Conservation (phyloP, 2,888 invertebrate genomes). For the Gnatocerus cornutus region DNA sequence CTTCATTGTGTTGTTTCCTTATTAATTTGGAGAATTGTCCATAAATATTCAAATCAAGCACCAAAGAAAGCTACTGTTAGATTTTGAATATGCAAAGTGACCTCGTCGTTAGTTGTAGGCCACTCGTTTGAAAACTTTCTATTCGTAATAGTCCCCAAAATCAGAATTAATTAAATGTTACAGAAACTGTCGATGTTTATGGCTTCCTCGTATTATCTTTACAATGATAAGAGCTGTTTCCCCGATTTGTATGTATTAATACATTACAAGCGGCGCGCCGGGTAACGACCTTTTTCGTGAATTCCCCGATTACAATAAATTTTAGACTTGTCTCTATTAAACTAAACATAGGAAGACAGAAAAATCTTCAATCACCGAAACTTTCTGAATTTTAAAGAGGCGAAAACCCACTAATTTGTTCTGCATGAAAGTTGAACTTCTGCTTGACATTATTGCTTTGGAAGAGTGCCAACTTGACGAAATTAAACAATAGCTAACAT, state of each 20-base stretch:
- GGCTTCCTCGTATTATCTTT: no score
- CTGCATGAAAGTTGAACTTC: conserved; percentile 67
- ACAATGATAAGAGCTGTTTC: no score
- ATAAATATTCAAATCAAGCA: no score
- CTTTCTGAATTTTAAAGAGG: conserved; percentile 66
- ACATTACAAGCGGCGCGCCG: no score
- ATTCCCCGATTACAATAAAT: no score
- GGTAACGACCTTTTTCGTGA: no score
- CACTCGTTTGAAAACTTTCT: neutral
- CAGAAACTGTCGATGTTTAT: neutral
- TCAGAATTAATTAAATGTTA: neutral
- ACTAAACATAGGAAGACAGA: no score
- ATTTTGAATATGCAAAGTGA: neutral
- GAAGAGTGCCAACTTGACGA: conserved; percentile 66
- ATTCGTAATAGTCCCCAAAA: neutral
- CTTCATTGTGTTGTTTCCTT: no score
- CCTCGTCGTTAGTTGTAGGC: neutral
- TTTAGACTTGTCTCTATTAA: no score
- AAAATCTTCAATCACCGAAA: conserved; percentile 51
- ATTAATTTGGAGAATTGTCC: no score
- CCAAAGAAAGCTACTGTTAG: neutral
- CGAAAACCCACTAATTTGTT: conserved; percentile 67
- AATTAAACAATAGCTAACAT: conserved; percentile 68
- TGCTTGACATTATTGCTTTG: conserved; percentile 67
- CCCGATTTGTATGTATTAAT: no score